Evolutionary conservation across 2,113 vertebrate species (phyloP), one percentile per base, ranked within the genome.

Genomic region (Psettodes erumei): DNA sequence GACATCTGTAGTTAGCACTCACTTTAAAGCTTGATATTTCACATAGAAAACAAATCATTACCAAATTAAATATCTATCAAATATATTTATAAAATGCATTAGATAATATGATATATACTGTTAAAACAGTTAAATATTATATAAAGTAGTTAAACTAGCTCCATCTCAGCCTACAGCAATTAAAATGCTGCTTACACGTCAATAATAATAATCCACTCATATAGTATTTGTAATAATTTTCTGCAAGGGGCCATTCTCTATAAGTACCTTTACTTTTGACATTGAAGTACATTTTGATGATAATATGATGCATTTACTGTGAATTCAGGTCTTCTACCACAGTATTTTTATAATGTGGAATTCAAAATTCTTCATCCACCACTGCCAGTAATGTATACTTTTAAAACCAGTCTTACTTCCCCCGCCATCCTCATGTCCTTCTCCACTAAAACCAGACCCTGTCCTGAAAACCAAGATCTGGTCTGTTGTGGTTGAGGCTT

Each of bases 401-500:
- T 63, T 3, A 65, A 65, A 70, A 64, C 42, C 55, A 35, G 5
- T 68, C 16, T 61, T 47, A 42, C 42, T 30, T 77, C 42, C 68
- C 51, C 27, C 15, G 5, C 23, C 53, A 47, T 60, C 47, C 64
- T 68, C 47, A 37, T 75, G 45, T 48, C 65, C 50, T 60, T 62
- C 28, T 66, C 33, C 55, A 71, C 61, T 30, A 71, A 83, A 84
- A 75, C 65, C 60, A 83, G 71, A 74, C 25, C 50, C 80, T 51
- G 54, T 51, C 63, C 61, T 84, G 45, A 74, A 86, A 87, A 79
- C 71, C 61, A 58, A 81, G 59, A 81, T 53, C 64, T 88, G 80
- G 43, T 73, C 77, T 82, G 56, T 71, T 93, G 89, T 86, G 90
- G 88, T 85, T 77, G 71, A 56, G 75, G 70, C 81, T 75, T 88